A percentile compares a stretch with the other conserved stretches of the same genome.
phyloP scores from a whole-genome alignment of 2,113 vertebrate species.

The Pungitius pungitius region DNA sequence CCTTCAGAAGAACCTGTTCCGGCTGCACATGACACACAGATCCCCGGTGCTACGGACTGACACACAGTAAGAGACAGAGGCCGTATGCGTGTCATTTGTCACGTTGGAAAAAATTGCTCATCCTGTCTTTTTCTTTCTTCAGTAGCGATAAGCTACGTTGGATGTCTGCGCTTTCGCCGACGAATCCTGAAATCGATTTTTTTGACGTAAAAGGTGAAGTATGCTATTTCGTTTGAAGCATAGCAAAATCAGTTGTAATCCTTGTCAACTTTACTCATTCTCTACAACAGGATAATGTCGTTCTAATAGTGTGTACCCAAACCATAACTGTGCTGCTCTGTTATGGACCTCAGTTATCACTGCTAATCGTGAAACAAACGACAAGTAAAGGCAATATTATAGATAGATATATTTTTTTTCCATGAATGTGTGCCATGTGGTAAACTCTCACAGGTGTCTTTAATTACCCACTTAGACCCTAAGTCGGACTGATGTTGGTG shows the following conservation, averaged over 20 bases:
- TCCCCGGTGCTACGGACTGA: constrained; percentile 89
- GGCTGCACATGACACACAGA: constrained; percentile 82
- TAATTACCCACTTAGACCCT: neutral
- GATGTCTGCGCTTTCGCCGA: constrained; percentile 90
- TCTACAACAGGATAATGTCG: neutral
- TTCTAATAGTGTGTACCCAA: neutral
- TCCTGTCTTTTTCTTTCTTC: constrained; percentile 17
- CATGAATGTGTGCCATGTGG: neutral
- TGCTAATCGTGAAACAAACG: neutral
- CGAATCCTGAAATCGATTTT: constrained; percentile 79
- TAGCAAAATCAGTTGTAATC: neutral
- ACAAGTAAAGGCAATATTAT: neutral
- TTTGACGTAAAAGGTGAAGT: constrained; percentile 76
- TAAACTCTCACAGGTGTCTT: neutral
- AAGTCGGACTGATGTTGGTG: neutral
- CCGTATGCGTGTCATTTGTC: neutral
- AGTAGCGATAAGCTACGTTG: constrained; percentile 96
- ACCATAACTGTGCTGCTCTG: neutral
- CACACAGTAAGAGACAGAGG: constrained; percentile 86
- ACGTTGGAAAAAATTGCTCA: neutral
- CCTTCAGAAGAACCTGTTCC: constrained; percentile 91
- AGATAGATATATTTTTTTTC: neutral
- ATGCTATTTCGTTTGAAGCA: constrained; percentile 4
- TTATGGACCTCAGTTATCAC: neutral
- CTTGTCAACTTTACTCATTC: neutral